A percentile compares a stretch with the other conserved stretches of the same genome.
These are phyloP conservation scores for Acrocephalus scirpaceus DNA, from an alignment of 2,797 vertebrate species.

Conservation along the genomic window DNA sequence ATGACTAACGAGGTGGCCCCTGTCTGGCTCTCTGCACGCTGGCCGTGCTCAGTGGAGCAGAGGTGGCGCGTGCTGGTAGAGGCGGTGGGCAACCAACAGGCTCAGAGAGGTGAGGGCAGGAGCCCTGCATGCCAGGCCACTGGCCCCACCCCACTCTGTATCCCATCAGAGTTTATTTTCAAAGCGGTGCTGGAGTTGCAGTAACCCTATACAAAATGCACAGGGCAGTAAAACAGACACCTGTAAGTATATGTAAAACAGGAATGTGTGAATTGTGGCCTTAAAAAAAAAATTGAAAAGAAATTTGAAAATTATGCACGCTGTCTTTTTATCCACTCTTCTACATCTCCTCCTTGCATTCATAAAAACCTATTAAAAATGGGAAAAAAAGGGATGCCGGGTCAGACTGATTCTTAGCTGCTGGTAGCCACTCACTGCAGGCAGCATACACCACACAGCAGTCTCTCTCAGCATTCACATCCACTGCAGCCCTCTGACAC, in stretches of 20 bases:
- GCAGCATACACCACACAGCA: neutral
- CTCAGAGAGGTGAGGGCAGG: neutral
- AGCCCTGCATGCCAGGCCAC: neutral
- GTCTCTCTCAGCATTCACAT: neutral
- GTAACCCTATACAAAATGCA: neutral
- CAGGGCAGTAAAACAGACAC: neutral
- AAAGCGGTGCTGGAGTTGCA: neutral
- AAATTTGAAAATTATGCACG: neutral
- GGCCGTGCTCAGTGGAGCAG: neutral
- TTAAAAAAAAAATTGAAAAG: neutral
- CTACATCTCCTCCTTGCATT: neutral
- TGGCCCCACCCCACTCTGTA: neutral
- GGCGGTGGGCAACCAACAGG: rapidly evolving
- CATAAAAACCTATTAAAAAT: neutral
- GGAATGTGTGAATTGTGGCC: neutral
- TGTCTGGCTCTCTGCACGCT: neutral
- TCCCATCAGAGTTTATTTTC: neutral
- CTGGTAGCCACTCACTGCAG: neutral
- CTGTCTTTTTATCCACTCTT: neutral
- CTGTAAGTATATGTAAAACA: neutral
- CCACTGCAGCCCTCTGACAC: neutral
- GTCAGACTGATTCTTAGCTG: neutral
- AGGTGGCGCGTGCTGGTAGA: neutral
- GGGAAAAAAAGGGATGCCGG: rapidly evolving
- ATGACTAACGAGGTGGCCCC: constrained; percentile 23